A percentile compares a stretch with the other conserved stretches of the same genome.
These are phyloP conservation scores for Sebastes steindachneri DNA, from an alignment of 2,797 vertebrate genomes.

Conservation along the genomic window DNA sequence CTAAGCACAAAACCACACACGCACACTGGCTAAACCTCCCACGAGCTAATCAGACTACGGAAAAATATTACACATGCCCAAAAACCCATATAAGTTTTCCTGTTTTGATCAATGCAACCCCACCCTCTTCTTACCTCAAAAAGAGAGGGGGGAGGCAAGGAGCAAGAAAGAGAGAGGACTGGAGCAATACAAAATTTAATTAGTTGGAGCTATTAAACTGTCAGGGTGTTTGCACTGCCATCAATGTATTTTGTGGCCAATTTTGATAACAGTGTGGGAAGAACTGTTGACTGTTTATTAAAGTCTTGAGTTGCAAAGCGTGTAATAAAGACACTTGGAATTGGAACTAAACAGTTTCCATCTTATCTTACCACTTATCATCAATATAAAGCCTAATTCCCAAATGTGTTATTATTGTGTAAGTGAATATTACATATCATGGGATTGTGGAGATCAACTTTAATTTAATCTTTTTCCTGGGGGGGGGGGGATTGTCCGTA, in stretches of 20 bases:
- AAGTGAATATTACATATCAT: not conserved
- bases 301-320: not conserved
- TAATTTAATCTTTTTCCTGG: not conserved
- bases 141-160: not conserved
- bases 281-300: not conserved
- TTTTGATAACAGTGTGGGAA: not conserved
- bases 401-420: not conserved
- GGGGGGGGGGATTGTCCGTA: not conserved
- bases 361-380: not conserved
- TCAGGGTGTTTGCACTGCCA: not conserved
- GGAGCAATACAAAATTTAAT: not conserved
- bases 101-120: not conserved
- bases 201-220: not conserved
- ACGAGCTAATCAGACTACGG: not conserved
- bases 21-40: not conserved
- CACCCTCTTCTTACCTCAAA: not conserved
- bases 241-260: not conserved
- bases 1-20: not conserved
- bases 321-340: not conserved
- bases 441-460: not conserved
- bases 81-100: not conserved
- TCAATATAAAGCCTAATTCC: rapidly evolving
- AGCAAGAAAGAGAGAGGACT: not conserved
- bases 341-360: not conserved
- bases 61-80: not conserved